Base-by-base conservation (phyloP, 2,888 invertebrate genomes). In the Bellardia pandia region DNA sequence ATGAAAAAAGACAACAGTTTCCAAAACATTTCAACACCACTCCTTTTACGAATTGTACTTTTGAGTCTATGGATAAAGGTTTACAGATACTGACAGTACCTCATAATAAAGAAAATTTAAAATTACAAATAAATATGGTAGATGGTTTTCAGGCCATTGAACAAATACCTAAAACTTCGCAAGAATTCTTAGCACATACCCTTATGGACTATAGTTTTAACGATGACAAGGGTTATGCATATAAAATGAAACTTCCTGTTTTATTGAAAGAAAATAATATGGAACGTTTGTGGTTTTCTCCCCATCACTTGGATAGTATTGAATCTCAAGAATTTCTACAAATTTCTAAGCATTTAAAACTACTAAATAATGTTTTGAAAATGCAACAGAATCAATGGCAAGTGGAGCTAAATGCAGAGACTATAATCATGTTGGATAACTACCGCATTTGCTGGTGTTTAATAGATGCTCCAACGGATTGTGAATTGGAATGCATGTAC, bases 391-490 rank as follows among this genome's bases (percentile, higher is more conserved):
- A 94, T 88, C 94, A 95, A 89, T 95, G 95, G 94, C 92, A 93
- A 90, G 93, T 96, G 66, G 94, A 95, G 92, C 92, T 96, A 8
- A 91, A 91, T 72, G 96, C 96, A 88, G 97, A 97, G 37, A 94
- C 94, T 3, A 95, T 97, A 2, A 92, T 96, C 89, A 95, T 96
- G 83, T 94, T 97, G 89, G 96, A 97, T 91, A 97, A 97, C 93
- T 97, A 96, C 94, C 94, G 97, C 85, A 94, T 96, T 95, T 91
- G 94, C 94, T 9, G 97, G 96, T 53, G 85, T 79, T 9, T 87
- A 14, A 51, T 40, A n/a, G 23, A 78, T 7, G n/a, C n/a, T 13
- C 30, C 53, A 42, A n/a, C 16, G 0, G 53, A 53, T 9, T 40
- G 40, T 37, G 82, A 82, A 64, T 74, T 88, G 40, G 58, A 80